Conservation (phyloP, 2,113 vertebrate species). For the Oryzias melastigma region DNA sequence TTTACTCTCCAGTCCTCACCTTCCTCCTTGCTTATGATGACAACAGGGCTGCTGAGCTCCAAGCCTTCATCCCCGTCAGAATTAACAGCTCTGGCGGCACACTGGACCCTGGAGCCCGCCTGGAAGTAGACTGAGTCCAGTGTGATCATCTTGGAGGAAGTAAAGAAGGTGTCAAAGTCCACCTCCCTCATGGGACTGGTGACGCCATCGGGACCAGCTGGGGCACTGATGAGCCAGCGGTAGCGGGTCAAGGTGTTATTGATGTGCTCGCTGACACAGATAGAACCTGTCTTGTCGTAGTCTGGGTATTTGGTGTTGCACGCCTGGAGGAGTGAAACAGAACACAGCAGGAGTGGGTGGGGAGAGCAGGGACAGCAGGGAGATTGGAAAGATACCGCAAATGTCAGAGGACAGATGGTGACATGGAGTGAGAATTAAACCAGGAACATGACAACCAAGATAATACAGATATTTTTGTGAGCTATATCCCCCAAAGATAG, state of each 20-base stretch:
- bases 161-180: conserved; percentile 95
- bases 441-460: conserved; percentile 5
- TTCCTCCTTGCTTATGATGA: conserved; percentile 83
- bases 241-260: conserved; percentile 89
- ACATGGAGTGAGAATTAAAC: conserved; percentile 21
- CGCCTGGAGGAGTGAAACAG: conserved; percentile 76
- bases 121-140: conserved; percentile 96
- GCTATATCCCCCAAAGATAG: conserved; percentile 14
- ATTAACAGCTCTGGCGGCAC: conserved; percentile 88
- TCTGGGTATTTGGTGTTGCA: conserved; percentile 90
- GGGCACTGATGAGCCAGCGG: conserved; percentile 90
- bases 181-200: conserved; percentile 91
- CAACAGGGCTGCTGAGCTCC: conserved; percentile 86
- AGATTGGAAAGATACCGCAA: conserved; percentile 34
- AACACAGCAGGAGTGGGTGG: conserved; percentile 30
- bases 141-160: conserved; percentile 91
- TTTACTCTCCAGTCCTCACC: conserved; percentile 74
- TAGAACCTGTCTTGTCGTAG: conserved; percentile 89
- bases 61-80: conserved; percentile 85
- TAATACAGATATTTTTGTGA: conserved; percentile 42
- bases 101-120: conserved; percentile 90
- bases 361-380: conserved; percentile 18
- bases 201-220: conserved; percentile 85
- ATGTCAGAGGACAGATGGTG: conserved; percentile 40
- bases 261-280: conserved; percentile 90